These are phyloP conservation scores for Adelosebastes latens DNA, from an alignment of 2,797 vertebrate genomes.

Conservation along the genomic window DNA sequence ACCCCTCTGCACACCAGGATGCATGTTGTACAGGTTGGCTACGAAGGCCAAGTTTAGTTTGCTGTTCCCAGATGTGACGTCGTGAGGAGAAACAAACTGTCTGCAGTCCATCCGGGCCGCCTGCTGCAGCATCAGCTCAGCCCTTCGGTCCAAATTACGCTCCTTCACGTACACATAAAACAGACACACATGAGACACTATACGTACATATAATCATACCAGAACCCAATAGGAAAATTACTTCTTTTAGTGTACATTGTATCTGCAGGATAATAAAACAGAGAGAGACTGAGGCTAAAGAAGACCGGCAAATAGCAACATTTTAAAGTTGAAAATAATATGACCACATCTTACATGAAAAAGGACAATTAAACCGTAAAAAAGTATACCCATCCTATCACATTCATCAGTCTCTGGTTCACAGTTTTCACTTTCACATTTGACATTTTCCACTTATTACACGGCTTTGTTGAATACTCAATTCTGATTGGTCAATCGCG, in stretches of 20 bases:
- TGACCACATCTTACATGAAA: neutral
- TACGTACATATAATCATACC: neutral
- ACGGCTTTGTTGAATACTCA: too few relatives aligned
- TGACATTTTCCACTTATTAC: neutral
- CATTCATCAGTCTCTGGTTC: neutral
- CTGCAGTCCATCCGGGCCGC: slow-evolving; percentile 93
- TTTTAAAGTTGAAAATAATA: too few relatives aligned
- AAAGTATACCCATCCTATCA: neutral
- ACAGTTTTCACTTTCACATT: neutral
- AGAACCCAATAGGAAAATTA: neutral
- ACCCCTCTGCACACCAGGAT: slow-evolving; percentile 85
- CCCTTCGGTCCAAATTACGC: slow-evolving; percentile 85
- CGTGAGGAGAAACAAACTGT: slow-evolving; percentile 93
- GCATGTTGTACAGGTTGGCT: slow-evolving; percentile 95
- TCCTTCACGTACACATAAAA: slow-evolving; percentile 79
- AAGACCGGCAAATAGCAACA: too few relatives aligned
- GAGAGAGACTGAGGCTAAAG: too few relatives aligned
- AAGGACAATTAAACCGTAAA: neutral
- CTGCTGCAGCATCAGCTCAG: slow-evolving; percentile 93
- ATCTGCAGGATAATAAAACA: too few relatives aligned
- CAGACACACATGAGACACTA: neutral
- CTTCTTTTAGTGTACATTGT: too few relatives aligned
- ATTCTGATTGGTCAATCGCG: too few relatives aligned
- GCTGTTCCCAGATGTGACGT: slow-evolving; percentile 93
- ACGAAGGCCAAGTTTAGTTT: slow-evolving; percentile 98